Base-by-base conservation (phyloP, 2,113 vertebrate genomes). In the Lonchura striata region DNA sequence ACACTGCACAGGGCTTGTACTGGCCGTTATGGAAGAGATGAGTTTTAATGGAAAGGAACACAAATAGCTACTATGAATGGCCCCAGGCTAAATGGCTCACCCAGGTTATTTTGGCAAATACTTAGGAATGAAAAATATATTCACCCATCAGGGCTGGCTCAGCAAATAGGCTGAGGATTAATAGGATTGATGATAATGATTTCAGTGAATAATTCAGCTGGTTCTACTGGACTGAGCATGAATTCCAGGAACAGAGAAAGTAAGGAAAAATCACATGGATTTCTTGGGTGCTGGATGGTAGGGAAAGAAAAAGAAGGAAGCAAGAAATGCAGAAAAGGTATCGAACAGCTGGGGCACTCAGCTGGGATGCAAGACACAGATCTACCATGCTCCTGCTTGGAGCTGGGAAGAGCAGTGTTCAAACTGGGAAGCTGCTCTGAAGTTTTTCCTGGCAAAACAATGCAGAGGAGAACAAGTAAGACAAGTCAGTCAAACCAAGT, bases 61-160 rank as follows among this genome's bases (percentile, higher is more conserved):
- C 39, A 90, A 94, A 88, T 59, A 92, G 46, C 59, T 94, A 23
- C 82, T 74, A 21, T 3, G 8, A 63, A 83, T 35, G 57, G 63
- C 93, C 59, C 21, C 6, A 7, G 91, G 78, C 57, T 87, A 87
- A 87, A 91, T 83, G 90, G 87, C 94, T 96, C 61, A 5, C 42
- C 46, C 66, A 74, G 87, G 59, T 83, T 94, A 72, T 95, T 95
- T 95, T 94, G 96, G 93, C 93, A 87, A 92, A 76, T 79, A 39
- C 91, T 91, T 71, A 37, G 52, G 84, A 81, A 88, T 86, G 77
- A 92, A 65, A 94, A 93, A 95, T 92, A 57, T 30, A 84, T 88
- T 92, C 31, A 6, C 53, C 69, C 88, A 78, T 88, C 82, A 86
- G 68, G 56, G 52, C 52, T 92, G 71, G 82, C 90, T 93, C 60